Base-by-base conservation (phyloP, 2,888 invertebrate species). In the Abrostola triplasia region DNA sequence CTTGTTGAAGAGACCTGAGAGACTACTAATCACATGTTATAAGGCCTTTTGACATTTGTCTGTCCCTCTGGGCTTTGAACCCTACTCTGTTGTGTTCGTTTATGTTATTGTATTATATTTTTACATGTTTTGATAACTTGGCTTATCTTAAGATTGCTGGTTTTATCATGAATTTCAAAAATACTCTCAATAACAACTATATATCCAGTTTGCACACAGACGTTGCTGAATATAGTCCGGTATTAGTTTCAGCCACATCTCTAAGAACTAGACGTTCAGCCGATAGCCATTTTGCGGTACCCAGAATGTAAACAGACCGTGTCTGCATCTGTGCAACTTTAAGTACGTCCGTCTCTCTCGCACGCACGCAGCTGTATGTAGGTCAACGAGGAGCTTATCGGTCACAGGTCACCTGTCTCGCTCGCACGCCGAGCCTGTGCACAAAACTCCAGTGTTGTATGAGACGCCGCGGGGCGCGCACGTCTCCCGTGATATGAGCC, bases 291-390 rank as follows among this genome's bases (percentile, higher is more conserved):
- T 77, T 77, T 77, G 70, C 73, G 58, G 67, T 77, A 73, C 75
- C 78, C 70, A 76, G 73, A 76, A 81, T 84, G 83, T 85, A 84
- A 84, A 84, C 84, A 85, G 85, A 85, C 80, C 84, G 81, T 82
- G 80, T 82, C 82, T 63, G 76, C 83, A 77, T 70, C 73, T 69
- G 74, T 81, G 72, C 74, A 72, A 68, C 60, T 72, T 63, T 8
- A 48, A 50, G 35, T 58, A 64, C 51, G 60, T 42, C 57, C 44
- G 68, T 79, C 79, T 55, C 79, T 66, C 48, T 79, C 67, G 24
- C 65, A 38, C 79, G 36, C 62, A 64, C 24, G 40, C 42, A 44
- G 51, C 54, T 61, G 61, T 67, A 81, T 79, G 79, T 79, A 81
- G 79, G 79, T 79, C 79, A 79, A 4, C 53, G 60, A 70, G 47